A percentile compares a stretch with the other conserved stretches of the same genome.
Conservation (phyloP, 2,113 vertebrate species). For the Rhinolophus sinicus region DNA sequence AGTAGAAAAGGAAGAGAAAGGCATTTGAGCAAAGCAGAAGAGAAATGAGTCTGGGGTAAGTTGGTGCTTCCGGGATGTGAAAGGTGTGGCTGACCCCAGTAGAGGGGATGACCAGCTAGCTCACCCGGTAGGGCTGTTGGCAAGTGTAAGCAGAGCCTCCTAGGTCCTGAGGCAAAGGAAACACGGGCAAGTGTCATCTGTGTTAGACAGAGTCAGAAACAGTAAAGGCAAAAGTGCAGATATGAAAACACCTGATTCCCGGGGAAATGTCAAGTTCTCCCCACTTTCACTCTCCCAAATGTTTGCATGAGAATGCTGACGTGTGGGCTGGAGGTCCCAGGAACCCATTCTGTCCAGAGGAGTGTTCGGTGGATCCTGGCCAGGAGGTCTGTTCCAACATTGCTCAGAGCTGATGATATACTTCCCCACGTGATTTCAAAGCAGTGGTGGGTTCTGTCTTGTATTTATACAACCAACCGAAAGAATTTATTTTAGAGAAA, state of each 20-base stretch:
- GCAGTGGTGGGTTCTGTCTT: conserved; percentile 69
- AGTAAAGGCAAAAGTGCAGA: background rate
- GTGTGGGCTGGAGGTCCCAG: background rate
- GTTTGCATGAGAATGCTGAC: background rate
- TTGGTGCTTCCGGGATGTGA: background rate
- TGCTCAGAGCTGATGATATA: conserved; percentile 1
- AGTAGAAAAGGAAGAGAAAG: conserved; percentile 10
- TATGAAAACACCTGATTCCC: background rate
- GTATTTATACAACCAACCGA: conserved; percentile 74
- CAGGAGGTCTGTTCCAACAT: background rate
- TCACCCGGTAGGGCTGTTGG: background rate
- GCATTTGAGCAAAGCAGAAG: conserved; percentile 1
- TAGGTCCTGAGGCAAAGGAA: background rate
- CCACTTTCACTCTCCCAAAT: background rate
- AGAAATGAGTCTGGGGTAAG: background rate
- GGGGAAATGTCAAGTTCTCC: background rate
- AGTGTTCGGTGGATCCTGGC: background rate
- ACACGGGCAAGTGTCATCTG: background rate
- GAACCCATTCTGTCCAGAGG: background rate
- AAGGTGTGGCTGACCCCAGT: background rate
- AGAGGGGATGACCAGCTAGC: background rate
- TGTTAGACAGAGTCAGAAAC: background rate
- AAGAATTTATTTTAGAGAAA: conserved; percentile 79
- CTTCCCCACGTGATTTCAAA: conserved; percentile 51
- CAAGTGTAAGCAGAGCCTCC: background rate